Evolutionary conservation across 1,140 invertebrate genomes (phyloP).

Genomic region (Monomorium pharaonis): DNA sequence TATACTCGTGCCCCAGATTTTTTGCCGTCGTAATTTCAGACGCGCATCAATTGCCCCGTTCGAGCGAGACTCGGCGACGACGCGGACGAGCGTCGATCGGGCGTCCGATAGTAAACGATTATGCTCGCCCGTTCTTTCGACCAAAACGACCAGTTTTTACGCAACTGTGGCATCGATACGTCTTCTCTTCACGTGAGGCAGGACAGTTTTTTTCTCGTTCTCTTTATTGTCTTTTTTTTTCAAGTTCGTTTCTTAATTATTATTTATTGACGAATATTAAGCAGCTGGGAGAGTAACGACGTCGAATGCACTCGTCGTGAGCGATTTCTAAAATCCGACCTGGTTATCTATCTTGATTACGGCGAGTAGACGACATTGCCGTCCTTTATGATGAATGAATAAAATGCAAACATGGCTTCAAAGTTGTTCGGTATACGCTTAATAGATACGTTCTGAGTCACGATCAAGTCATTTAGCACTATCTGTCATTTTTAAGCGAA

Average conservation of each 20-base stretch:
- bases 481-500: constrained; percentile 32
- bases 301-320: not conserved
- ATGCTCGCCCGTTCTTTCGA: not conserved
- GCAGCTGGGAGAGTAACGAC: not conserved
- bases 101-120: not conserved
- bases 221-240: not conserved
- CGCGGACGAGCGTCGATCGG: not conserved
- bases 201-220: not conserved
- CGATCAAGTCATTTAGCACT: constrained; percentile 44
- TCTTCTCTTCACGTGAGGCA: not conserved
- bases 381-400: constrained; percentile 6
- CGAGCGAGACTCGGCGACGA: constrained; percentile 15
- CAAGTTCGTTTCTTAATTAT: not conserved
- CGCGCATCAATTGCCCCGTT: constrained; percentile 10
- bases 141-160: not conserved
- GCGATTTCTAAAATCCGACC: not conserved
- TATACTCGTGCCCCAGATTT: constrained; percentile 54
- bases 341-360: not conserved
- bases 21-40: constrained; percentile 42
- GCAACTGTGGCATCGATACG: not conserved
- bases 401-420: constrained; percentile 26
- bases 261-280: not conserved
- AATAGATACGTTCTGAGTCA: constrained; percentile 52
- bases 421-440: not conserved
- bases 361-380: not conserved